These are phyloP conservation scores for Brenthis daphne DNA, from an alignment of 2,888 invertebrate species.

Conservation along the genomic window DNA sequence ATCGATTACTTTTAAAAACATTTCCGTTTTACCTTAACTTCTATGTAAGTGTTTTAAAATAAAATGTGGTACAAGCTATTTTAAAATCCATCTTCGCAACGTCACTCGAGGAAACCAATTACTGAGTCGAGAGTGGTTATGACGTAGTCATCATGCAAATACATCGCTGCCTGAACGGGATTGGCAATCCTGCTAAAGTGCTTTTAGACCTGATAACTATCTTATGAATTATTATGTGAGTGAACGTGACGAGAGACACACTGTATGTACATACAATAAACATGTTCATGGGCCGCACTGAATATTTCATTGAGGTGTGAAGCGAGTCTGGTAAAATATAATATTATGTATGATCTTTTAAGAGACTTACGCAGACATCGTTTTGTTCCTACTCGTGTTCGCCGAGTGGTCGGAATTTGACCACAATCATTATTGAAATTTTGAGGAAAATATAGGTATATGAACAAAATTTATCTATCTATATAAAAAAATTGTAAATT, in stretches of 20 bases:
- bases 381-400: too few relatives aligned
- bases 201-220: slow-evolving; percentile 66
- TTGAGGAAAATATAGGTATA: too few relatives aligned
- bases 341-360: background rate
- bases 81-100: slow-evolving; percentile 51
- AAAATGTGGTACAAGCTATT: slow-evolving; percentile 40
- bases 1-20: too few relatives aligned
- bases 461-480: too few relatives aligned
- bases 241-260: slow-evolving; percentile 17
- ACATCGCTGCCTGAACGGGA: slow-evolving; percentile 52
- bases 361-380: too few relatives aligned
- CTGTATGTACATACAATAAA: slow-evolving; percentile 18
- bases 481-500: too few relatives aligned
- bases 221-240: slow-evolving; percentile 57
- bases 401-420: too few relatives aligned
- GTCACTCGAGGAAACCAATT: slow-evolving; percentile 56
- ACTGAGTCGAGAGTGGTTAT: slow-evolving; percentile 55
- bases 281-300: slow-evolving; percentile 18
- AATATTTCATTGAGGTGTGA: slow-evolving; percentile 19
- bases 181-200: slow-evolving; percentile 68
- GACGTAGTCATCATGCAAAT: slow-evolving; percentile 65
- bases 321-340: background rate
- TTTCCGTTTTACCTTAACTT: background rate
- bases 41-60: slow-evolving; percentile 10
- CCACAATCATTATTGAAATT: too few relatives aligned